Evolutionary conservation across 1,140 invertebrate species (phyloP).

Genomic region (Lethocerus indicus): DNA sequence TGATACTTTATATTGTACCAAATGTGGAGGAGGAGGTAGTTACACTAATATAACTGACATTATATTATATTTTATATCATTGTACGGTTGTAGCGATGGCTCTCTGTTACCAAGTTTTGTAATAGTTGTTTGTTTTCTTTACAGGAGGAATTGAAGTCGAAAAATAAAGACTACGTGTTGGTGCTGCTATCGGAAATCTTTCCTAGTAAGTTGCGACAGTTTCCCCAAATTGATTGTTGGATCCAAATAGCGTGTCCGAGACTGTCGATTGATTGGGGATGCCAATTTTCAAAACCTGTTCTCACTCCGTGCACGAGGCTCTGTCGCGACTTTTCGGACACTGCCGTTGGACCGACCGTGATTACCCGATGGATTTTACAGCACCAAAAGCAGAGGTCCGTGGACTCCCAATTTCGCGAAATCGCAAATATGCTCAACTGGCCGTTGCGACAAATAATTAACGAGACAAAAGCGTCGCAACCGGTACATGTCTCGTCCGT

Average conservation of each 20-base stretch:
- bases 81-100: not conserved
- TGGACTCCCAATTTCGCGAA: conserved; percentile 99
- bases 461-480: too few relatives aligned
- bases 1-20: too few relatives aligned
- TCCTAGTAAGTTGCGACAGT: conserved; percentile 76
- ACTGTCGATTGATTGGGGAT: conserved; percentile 97
- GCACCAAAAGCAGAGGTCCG: conserved; percentile 74
- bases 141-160: conserved; percentile 42
- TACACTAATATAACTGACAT: too few relatives aligned
- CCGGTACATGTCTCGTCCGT: too few relatives aligned
- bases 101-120: not conserved
- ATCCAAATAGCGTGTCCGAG: conserved; percentile 89
- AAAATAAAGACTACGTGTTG: conserved; percentile 50
- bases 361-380: conserved; percentile 99
- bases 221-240: conserved; percentile 70
- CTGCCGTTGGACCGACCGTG: not conserved
- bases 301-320: conserved; percentile 91
- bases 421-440: too few relatives aligned
- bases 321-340: conserved; percentile 57
- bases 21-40: too few relatives aligned
- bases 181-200: conserved; percentile 94
- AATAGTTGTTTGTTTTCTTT: conserved; percentile 18
- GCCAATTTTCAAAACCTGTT: conserved; percentile 69
- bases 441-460: too few relatives aligned
- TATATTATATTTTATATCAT: too few relatives aligned